Percentiles rank a stretch among this genome's conserved stretches.
Evolutionary conservation across 92 coral and sea anemone species (phyloP).

Genomic region (Bergia sp.): DNA sequence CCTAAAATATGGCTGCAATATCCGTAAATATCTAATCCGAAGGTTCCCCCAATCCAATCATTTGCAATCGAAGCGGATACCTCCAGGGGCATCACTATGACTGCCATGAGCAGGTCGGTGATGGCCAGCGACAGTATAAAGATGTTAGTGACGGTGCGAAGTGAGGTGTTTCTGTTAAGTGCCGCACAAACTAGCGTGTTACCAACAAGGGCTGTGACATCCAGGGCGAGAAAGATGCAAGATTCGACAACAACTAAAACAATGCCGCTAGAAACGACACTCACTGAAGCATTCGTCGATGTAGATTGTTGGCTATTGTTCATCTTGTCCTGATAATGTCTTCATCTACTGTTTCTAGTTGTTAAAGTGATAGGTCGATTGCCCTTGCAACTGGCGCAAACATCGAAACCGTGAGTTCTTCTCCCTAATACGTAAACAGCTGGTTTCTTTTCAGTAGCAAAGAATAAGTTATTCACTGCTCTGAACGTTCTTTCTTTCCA

Average conservation of each 20-base stretch:
- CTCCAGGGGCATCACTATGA: neutral
- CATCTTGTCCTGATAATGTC: no score
- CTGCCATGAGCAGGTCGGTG: neutral
- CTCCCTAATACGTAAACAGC: no score
- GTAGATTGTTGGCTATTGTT: no score
- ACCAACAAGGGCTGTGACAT: neutral
- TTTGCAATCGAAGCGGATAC: neutral
- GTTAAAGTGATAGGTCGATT: no score
- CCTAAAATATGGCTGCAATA: neutral
- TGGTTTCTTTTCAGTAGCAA: no score
- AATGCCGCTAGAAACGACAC: no score
- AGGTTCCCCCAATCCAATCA: neutral
- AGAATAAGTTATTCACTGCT: no score
- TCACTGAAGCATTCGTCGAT: no score
- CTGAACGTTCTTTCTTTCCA: no score
- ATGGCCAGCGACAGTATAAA: neutral
- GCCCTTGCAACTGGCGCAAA: no score
- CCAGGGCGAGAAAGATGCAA: neutral
- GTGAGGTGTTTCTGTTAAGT: neutral
- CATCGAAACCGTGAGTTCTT: no score
- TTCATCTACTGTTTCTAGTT: no score
- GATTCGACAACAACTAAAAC: neutral
- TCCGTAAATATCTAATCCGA: neutral
- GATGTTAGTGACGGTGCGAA: neutral
- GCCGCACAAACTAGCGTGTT: neutral